Evolutionary conservation across 2,113 vertebrate species (phyloP).

Genomic region (Butorides virescens): DNA sequence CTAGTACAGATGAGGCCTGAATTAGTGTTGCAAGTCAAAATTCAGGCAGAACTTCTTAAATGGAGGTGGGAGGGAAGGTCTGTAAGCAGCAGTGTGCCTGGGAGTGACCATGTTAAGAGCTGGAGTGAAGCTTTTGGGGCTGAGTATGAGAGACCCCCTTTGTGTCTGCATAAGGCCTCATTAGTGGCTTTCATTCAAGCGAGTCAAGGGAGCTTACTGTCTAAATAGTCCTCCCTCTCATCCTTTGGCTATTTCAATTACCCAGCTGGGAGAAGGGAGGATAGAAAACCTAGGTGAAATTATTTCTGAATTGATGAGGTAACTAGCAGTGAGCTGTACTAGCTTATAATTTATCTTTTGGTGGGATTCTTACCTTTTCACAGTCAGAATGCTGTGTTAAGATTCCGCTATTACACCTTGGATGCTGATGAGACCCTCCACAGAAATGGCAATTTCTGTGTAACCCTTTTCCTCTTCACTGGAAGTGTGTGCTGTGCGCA

Average conservation of each 20-base stretch:
- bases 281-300: background rate
- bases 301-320: background rate
- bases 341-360: background rate
- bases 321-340: background rate
- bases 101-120: background rate
- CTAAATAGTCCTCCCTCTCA: background rate
- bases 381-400: background rate
- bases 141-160: background rate
- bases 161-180: background rate
- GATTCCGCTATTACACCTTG: fast-evolving
- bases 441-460: background rate
- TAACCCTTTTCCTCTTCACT: background rate
- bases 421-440: background rate
- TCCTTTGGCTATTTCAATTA: background rate
- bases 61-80: background rate
- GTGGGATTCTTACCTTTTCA: background rate
- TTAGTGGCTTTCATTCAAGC: background rate
- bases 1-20: background rate
- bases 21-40: background rate
- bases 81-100: background rate
- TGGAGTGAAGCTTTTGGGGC: background rate
- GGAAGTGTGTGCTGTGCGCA: background rate
- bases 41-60: background rate
- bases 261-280: background rate
- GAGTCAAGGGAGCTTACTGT: background rate